phyloP scores from a whole-genome alignment of 2,797 vertebrate species.

The Periophthalmus magnuspinnatus region DNA sequence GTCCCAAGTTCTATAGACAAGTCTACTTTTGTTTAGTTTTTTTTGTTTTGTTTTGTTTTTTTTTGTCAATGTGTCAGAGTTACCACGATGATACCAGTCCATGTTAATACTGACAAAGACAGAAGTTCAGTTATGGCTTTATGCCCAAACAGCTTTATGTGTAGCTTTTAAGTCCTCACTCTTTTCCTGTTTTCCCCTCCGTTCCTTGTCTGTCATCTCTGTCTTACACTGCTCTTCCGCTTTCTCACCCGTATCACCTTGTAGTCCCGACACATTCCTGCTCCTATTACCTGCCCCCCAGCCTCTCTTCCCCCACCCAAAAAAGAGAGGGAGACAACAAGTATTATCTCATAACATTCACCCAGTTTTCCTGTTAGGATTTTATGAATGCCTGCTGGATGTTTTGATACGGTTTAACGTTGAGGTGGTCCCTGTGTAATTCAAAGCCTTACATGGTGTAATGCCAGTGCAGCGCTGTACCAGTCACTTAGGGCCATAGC shows the following conservation, averaged over 20 bases:
- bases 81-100: too few relatives aligned
- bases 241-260: slow-evolving; percentile 3
- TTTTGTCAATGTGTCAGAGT: not conserved
- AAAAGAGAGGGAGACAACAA: not conserved
- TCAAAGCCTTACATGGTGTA: slow-evolving; percentile 72
- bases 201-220: slow-evolving; percentile 5
- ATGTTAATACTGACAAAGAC: too few relatives aligned
- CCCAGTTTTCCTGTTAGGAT: slow-evolving; percentile 21
- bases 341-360: slow-evolving; percentile 18
- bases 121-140: too few relatives aligned
- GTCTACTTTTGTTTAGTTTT: too few relatives aligned
- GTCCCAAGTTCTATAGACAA: too few relatives aligned
- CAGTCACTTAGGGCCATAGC: slow-evolving; percentile 34
- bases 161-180: slow-evolving; percentile 13
- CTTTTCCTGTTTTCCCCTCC: not conserved
- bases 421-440: slow-evolving; percentile 60
- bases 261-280: slow-evolving; percentile 1
- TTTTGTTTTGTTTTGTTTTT: too few relatives aligned
- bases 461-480: slow-evolving; percentile 52
- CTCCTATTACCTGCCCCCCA: slow-evolving; percentile 7
- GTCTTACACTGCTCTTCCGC: not conserved
- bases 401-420: slow-evolving; percentile 51
- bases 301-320: slow-evolving; percentile 8
- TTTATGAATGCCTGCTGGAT: slow-evolving; percentile 27
- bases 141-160: not conserved